Percentiles rank a stretch among this genome's conserved stretches.
Conservation (phyloP, 2,888 invertebrate genomes). For the Lydus trimaculatus region DNA sequence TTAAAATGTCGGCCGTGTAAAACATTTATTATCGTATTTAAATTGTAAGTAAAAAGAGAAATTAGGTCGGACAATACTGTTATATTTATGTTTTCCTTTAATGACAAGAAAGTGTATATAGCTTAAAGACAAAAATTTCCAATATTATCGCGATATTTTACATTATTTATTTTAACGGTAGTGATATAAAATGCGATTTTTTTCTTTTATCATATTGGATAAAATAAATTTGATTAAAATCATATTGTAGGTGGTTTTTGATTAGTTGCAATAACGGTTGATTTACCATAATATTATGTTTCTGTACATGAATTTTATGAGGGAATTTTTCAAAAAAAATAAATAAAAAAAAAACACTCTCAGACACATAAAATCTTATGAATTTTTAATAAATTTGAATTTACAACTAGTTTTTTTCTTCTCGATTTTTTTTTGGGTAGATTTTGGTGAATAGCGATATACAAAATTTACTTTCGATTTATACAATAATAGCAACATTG, state of each 20-base stretch:
- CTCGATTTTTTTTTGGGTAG: too few relatives aligned
- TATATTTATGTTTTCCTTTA: background rate
- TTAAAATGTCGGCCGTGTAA: background rate
- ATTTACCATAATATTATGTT: too few relatives aligned
- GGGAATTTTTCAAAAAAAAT: too few relatives aligned
- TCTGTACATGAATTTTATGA: too few relatives aligned
- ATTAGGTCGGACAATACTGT: background rate
- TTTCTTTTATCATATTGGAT: background rate
- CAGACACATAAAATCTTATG: background rate
- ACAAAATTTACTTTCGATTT: background rate
- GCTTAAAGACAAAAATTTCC: background rate
- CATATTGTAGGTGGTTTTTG: background rate
- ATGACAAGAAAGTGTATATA: background rate
- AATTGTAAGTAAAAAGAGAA: background rate
- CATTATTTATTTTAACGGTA: background rate
- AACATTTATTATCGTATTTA: background rate
- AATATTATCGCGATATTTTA: background rate
- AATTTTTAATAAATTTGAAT: background rate
- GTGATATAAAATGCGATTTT: background rate
- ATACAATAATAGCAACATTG: background rate
- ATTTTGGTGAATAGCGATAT: background rate
- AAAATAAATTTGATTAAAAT: background rate
- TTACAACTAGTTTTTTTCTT: background rate
- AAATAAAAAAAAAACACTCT: too few relatives aligned
- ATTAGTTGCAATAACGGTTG: background rate